Conservation (phyloP, 2,797 vertebrate genomes). For the Distichodus sexfasciatus region DNA sequence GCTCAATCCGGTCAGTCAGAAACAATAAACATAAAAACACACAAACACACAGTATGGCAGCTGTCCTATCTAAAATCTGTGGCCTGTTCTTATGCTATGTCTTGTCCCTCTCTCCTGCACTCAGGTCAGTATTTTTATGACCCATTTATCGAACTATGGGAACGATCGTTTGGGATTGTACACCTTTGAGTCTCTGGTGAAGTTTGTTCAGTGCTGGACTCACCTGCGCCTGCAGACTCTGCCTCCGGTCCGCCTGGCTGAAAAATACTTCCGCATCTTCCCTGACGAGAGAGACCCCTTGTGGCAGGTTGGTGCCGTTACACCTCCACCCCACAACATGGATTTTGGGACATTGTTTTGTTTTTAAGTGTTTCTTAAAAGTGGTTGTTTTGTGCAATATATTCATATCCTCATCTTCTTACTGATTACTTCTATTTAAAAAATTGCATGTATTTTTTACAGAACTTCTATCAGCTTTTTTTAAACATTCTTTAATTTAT, state of each 20-base stretch:
- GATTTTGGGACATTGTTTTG: too few species aligned
- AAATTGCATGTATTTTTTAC: too few species aligned
- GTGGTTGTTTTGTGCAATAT: not conserved
- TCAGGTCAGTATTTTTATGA: conserved; percentile 99
- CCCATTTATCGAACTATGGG: conserved; percentile 95
- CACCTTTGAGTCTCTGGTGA: conserved; percentile 95
- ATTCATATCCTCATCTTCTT: too few species aligned
- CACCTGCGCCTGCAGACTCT: conserved; percentile 89
- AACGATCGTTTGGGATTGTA: conserved; percentile 95
- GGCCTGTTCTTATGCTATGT: not conserved
- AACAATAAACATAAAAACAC: not conserved
- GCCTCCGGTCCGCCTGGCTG: conserved; percentile 86
- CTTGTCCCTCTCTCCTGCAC: conserved; percentile 1
- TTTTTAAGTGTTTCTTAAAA: too few species aligned
- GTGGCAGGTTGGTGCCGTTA: conserved; percentile 84
- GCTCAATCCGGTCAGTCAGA: conserved; percentile 86
- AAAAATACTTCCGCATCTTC: conserved; percentile 95
- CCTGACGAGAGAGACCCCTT: conserved; percentile 92
- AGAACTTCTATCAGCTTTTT: too few species aligned
- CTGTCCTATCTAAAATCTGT: not conserved
- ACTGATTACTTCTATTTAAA: too few species aligned
- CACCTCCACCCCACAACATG: not conserved
- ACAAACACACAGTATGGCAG: not conserved
- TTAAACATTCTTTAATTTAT: too few species aligned
- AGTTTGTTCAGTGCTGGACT: conserved; percentile 98